A percentile compares a stretch with the other conserved stretches of the same genome.
These are phyloP conservation scores for Poeciliopsis turneri DNA, from an alignment of 2,797 vertebrate species.

Conservation along the genomic window DNA sequence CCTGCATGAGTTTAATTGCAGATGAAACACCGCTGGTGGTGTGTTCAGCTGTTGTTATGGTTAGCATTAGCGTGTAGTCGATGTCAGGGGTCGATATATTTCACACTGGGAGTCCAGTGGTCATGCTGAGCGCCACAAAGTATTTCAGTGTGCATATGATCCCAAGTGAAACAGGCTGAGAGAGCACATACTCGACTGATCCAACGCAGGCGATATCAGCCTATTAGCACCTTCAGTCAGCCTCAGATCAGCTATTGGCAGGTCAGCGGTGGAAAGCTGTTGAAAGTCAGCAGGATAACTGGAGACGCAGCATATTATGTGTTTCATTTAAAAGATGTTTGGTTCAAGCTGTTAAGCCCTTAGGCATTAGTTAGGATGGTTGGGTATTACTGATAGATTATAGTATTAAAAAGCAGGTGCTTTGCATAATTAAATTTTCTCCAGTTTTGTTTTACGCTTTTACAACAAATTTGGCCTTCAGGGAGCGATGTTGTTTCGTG, in stretches of 20 bases:
- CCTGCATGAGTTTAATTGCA: constrained; percentile 15
- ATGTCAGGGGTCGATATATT: constrained; percentile 53
- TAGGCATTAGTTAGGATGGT: constrained; percentile 40
- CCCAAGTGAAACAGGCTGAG: constrained; percentile 45
- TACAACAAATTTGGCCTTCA: not conserved
- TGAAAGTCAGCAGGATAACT: constrained; percentile 32
- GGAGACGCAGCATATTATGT: constrained; percentile 30
- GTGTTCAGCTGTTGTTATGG: constrained; percentile 34
- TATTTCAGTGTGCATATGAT: constrained; percentile 56
- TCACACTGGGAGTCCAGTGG: constrained; percentile 32
- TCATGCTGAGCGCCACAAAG: constrained; percentile 50
- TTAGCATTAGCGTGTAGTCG: constrained; percentile 24
- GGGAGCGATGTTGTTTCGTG: not conserved
- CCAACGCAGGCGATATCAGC: constrained; percentile 30
- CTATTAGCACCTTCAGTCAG: constrained; percentile 53
- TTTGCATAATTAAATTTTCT: constrained; percentile 25
- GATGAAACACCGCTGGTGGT: constrained; percentile 29
- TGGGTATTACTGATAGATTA: constrained; percentile 40
- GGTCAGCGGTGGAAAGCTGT: constrained; percentile 23
- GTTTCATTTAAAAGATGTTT: constrained; percentile 36
- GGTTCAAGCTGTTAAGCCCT: constrained; percentile 29
- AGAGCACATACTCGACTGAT: constrained; percentile 36
- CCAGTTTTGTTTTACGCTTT: constrained; percentile 13
- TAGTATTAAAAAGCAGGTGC: constrained; percentile 43
- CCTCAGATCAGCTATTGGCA: constrained; percentile 34